A percentile compares a stretch with the other conserved stretches of the same genome.
Conservation (phyloP, 2,113 vertebrate species). For the Rhineura floridana region DNA sequence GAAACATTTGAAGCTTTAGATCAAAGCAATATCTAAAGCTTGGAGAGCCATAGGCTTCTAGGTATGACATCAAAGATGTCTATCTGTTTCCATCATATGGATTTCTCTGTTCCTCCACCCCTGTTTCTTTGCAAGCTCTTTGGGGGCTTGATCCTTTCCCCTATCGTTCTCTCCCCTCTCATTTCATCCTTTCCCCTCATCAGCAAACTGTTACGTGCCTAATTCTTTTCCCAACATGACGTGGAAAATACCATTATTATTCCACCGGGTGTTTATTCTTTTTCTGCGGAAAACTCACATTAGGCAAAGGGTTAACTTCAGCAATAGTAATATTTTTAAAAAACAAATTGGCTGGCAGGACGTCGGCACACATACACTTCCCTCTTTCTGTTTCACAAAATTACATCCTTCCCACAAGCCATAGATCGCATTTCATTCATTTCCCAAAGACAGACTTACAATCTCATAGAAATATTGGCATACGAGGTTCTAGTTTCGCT, state of each 20-base stretch:
- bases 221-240: background rate
- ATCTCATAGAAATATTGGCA: conserved; percentile 11
- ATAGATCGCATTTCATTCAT: conserved; percentile 15
- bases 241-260: background rate
- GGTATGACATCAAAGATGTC: background rate
- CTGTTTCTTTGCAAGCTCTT: conserved; percentile 45
- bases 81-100: background rate
- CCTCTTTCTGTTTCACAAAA: conserved; percentile 6
- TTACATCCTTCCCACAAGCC: background rate
- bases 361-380: conserved; percentile 24
- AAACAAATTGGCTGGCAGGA: background rate
- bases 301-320: background rate
- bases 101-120: conserved; percentile 10
- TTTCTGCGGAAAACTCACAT: background rate
- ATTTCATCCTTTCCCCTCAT: background rate
- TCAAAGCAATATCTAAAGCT: background rate
- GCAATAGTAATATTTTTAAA: accelerated
- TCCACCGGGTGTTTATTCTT: accelerated
- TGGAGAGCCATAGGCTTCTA: conserved; percentile 24
- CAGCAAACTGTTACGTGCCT: background rate
- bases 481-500: conserved; percentile 24
- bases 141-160: conserved; percentile 26
- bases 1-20: conserved; percentile 56
- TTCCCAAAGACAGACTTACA: conserved; percentile 32
- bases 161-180: background rate